Evolutionary conservation across 2,888 invertebrate species (phyloP).

Genomic region (Xestia xanthographa): DNA sequence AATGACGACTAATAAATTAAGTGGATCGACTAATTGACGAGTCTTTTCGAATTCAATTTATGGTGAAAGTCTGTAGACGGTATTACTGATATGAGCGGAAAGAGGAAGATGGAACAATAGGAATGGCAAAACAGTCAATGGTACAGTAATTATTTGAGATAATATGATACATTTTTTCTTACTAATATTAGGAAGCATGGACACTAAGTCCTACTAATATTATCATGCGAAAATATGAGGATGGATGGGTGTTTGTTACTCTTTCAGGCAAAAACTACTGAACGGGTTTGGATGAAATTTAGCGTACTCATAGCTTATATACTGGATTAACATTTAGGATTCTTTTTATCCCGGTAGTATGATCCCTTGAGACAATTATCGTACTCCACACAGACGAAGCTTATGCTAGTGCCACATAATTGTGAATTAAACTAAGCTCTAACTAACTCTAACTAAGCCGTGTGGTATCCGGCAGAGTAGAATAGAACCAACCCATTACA

Average conservation of each 20-base stretch:
- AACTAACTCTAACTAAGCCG: too few species aligned
- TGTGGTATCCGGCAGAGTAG: too few species aligned
- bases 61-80: constrained; percentile 9
- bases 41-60: constrained; percentile 21
- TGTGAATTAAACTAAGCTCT: background rate
- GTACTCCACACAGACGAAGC: too few species aligned
- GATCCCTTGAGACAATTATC: too few species aligned
- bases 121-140: background rate
- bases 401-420: background rate
- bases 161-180: background rate
- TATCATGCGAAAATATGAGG: too few species aligned
- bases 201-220: background rate
- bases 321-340: too few species aligned
- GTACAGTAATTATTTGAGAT: background rate
- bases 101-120: background rate
- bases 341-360: too few species aligned
- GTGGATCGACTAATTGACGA: constrained; percentile 17
- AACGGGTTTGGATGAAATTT: too few species aligned
- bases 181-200: background rate
- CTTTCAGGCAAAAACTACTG: too few species aligned
- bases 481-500: too few species aligned
- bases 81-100: constrained; percentile 7
- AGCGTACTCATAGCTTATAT: too few species aligned
- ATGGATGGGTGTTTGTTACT: too few species aligned
- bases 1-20: constrained; percentile 43